phyloP scores from a whole-genome alignment of 2,113 vertebrate genomes.

The Paedocypris sp. region DNA sequence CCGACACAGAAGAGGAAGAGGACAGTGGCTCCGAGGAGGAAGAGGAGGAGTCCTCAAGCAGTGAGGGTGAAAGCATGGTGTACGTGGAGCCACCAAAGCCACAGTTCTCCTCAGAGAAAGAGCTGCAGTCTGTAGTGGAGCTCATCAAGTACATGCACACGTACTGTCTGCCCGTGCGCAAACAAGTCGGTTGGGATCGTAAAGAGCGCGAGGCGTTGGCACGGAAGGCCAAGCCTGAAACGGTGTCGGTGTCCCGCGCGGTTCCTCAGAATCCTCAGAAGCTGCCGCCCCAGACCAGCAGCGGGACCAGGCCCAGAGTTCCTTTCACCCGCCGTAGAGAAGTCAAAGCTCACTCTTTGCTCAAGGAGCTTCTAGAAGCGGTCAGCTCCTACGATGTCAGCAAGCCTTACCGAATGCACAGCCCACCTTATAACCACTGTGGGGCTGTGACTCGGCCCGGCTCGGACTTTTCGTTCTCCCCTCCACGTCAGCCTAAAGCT shows the following conservation, averaged over 20 bases:
- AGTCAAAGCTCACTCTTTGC: constrained; percentile 67
- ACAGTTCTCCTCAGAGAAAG: constrained; percentile 65
- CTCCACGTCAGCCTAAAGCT: constrained; percentile 44
- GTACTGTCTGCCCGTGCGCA: constrained; percentile 84
- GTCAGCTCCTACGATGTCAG: constrained; percentile 81
- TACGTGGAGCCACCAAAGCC: constrained; percentile 17
- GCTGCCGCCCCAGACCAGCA: constrained; percentile 23
- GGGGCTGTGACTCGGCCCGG: not conserved
- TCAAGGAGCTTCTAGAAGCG: constrained; percentile 80
- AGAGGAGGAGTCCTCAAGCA: constrained; percentile 54
- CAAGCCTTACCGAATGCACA: constrained; percentile 88
- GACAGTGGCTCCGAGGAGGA: constrained; percentile 53
- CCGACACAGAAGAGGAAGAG: constrained; percentile 54
- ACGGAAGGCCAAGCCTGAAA: constrained; percentile 50
- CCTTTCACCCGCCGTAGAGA: constrained; percentile 52
- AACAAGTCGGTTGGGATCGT: constrained; percentile 62
- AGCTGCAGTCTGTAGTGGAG: constrained; percentile 76
- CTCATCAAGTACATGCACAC: constrained; percentile 98
- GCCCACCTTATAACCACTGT: constrained; percentile 67
- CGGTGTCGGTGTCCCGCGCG: not conserved
- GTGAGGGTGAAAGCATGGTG: constrained; percentile 42
- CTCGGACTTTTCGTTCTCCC: not conserved
- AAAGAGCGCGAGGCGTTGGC: constrained; percentile 55
- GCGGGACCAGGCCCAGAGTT: constrained; percentile 28
- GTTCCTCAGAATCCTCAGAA: constrained; percentile 25